phyloP scores from a whole-genome alignment of 2,888 invertebrate genomes.

The Cheilosia variabilis region DNA sequence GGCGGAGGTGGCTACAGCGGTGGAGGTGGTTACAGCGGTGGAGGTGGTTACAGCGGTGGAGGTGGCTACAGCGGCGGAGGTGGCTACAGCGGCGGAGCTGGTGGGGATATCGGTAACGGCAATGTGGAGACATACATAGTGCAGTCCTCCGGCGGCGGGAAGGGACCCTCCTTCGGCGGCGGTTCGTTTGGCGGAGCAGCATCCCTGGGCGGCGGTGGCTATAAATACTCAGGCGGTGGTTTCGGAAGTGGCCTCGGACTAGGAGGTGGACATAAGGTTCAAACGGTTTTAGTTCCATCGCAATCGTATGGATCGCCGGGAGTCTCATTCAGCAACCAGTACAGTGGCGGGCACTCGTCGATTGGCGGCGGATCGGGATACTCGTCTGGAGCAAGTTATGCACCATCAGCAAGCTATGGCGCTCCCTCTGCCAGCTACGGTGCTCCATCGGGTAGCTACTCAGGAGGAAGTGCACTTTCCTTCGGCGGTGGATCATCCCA shows the following conservation, averaged over 20 bases:
- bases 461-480: constrained; percentile 2
- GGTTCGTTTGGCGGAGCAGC: constrained; percentile 48
- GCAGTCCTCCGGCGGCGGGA: constrained; percentile 58
- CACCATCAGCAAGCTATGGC: constrained; percentile 50
- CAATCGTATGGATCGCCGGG: constrained; percentile 75
- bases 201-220: constrained; percentile 38
- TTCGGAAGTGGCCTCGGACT: constrained; percentile 54
- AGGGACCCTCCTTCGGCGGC: constrained; percentile 59
- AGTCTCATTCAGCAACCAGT: constrained; percentile 55
- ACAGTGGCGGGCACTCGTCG: constrained; percentile 60
- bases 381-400: constrained; percentile 48
- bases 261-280: constrained; percentile 55
- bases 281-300: constrained; percentile 68
- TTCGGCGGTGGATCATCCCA: no score
- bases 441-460: constrained; percentile 37
- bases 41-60: constrained; percentile 31
- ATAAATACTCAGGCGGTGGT: constrained; percentile 50
- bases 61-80: constrained; percentile 32
- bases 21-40: constrained; percentile 34
- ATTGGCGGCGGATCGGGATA: constrained; percentile 54
- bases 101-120: constrained; percentile 58
- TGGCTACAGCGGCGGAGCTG: constrained; percentile 52
- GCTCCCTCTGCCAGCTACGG: constrained; percentile 38
- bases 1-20: constrained; percentile 49
- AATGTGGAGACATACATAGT: constrained; percentile 63